Evolutionary conservation across 1,140 invertebrate genomes (phyloP).

Genomic region (Drosophila pectinifera): DNA sequence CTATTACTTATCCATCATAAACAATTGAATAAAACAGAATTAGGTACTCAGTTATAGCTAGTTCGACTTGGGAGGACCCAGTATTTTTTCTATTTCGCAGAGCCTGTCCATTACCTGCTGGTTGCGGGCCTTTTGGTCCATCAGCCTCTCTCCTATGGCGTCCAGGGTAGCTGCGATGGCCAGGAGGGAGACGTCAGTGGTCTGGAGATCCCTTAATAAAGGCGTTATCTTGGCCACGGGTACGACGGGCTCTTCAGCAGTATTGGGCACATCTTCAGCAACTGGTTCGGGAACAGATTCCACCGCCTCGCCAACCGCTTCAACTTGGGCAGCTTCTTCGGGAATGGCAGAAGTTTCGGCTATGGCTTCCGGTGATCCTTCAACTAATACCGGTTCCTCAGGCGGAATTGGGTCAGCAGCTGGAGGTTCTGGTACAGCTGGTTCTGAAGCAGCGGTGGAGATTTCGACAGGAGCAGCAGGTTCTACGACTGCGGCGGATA

Average conservation of each 20-base stretch:
- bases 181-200: constrained; percentile 56
- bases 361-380: not conserved
- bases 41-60: not conserved
- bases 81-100: constrained; percentile 70
- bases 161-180: constrained; percentile 66
- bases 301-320: not conserved
- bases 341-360: not conserved
- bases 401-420: not conserved
- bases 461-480: not conserved
- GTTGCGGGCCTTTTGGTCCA: constrained; percentile 59
- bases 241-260: not conserved
- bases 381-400: not conserved
- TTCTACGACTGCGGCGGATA: not conserved
- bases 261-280: not conserved
- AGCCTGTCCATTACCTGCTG: constrained; percentile 66
- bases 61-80: constrained; percentile 46
- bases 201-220: constrained; percentile 57
- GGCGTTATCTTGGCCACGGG: constrained; percentile 65
- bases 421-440: not conserved
- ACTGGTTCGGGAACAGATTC: not conserved
- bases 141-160: constrained; percentile 60
- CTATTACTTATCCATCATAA: not conserved
- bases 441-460: not conserved
- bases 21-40: not conserved
- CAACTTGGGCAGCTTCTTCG: not conserved